phyloP scores from a whole-genome alignment of 1,140 invertebrate species.

The Neotoxoptera formosana region DNA sequence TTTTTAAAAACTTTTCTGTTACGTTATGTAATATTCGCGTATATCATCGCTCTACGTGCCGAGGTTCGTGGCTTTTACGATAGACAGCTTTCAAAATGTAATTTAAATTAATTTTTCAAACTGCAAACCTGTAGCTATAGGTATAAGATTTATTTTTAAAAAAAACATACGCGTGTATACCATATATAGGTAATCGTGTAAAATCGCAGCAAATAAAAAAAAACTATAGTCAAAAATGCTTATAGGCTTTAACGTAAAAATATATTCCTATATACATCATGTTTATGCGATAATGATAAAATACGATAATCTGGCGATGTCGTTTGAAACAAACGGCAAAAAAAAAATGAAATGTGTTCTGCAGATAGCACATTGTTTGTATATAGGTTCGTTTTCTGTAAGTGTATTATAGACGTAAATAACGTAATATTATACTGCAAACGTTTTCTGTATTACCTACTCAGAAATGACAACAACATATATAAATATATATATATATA shows the following conservation, averaged over 20 bases:
- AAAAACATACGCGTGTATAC: background rate
- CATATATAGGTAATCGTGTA: background rate
- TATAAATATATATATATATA: background rate
- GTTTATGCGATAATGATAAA: background rate
- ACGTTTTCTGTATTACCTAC: background rate
- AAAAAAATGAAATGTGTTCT: slow-evolving; percentile 1
- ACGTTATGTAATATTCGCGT: background rate
- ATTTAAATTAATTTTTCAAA: slow-evolving; percentile 5
- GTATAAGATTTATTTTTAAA: background rate
- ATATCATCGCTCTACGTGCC: background rate
- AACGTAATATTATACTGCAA: background rate
- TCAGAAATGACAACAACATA: background rate
- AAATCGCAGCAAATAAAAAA: background rate
- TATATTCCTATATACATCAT: background rate
- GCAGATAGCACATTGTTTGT: background rate
- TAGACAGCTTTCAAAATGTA: background rate
- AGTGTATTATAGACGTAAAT: background rate
- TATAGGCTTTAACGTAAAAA: background rate
- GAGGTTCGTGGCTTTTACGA: background rate
- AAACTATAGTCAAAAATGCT: background rate
- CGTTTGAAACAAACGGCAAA: background rate
- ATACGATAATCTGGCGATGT: background rate
- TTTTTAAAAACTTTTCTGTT: background rate
- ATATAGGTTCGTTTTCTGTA: background rate
- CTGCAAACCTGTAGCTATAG: background rate